Percentiles rank a stretch among this genome's conserved stretches.
phyloP scores from a whole-genome alignment of 2,797 vertebrate genomes.

The Helarctos malayanus region DNA sequence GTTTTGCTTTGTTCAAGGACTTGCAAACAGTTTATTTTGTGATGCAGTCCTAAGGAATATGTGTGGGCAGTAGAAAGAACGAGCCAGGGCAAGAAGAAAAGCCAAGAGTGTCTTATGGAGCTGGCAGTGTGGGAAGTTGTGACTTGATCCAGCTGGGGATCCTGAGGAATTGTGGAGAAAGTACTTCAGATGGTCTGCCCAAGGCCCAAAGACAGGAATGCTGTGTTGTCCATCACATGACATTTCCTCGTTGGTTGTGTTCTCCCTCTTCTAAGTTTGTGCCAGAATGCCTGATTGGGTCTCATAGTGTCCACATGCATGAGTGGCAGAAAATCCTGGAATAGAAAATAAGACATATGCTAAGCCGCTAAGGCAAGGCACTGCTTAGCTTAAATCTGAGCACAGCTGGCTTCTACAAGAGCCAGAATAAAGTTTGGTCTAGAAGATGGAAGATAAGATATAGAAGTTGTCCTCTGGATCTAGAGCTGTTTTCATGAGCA shows the following conservation, averaged over 20 bases:
- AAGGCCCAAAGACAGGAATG: background rate
- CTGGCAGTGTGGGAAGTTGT: fast-evolving
- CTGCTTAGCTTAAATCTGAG: background rate
- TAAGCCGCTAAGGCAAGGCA: background rate
- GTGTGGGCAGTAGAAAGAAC: too few relatives aligned
- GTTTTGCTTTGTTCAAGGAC: background rate
- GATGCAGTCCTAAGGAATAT: background rate
- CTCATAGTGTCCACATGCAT: background rate
- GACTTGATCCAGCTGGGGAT: background rate
- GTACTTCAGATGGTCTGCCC: fast-evolving
- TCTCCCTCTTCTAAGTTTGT: background rate
- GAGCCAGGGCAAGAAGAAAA: background rate
- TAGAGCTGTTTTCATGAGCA: fast-evolving
- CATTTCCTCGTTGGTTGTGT: background rate
- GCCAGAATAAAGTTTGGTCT: background rate
- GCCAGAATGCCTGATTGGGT: background rate
- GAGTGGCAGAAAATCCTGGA: background rate
- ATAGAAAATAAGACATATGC: background rate
- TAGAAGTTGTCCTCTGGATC: fast-evolving
- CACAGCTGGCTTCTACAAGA: background rate
- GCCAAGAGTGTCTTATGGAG: fast-evolving
- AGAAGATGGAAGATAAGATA: background rate
- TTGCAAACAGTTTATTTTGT: background rate
- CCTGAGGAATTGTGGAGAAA: background rate
- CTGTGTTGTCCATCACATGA: background rate